Percentiles rank a stretch among this genome's conserved stretches.
phyloP scores from a whole-genome alignment of 2,888 invertebrate genomes.

The Leptinotarsa tumamoca region DNA sequence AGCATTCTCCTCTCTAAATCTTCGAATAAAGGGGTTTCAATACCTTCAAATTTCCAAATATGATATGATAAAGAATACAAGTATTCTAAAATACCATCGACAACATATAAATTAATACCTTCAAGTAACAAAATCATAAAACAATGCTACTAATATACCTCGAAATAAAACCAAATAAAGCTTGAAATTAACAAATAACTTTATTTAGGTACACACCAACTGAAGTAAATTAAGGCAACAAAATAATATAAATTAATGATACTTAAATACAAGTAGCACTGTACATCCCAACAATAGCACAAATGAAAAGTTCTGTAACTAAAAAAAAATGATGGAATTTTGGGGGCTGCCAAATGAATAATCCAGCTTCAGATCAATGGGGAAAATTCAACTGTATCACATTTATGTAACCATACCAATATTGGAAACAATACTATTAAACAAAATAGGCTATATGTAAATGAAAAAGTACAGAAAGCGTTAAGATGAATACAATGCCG shows the following conservation, averaged over 20 bases:
- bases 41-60: background rate
- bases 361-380: slow-evolving; percentile 13
- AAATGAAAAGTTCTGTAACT: slow-evolving; percentile 41
- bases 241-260: slow-evolving; percentile 59
- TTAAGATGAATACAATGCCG: no score
- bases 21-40: background rate
- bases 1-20: background rate
- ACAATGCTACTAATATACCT: background rate
- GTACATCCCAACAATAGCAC: slow-evolving; percentile 53
- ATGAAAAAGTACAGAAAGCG: background rate
- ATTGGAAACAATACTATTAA: background rate
- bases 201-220: slow-evolving; percentile 59
- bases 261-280: slow-evolving; percentile 57
- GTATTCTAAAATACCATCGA: slow-evolving; percentile 1
- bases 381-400: slow-evolving; percentile 12
- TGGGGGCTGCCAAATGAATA: slow-evolving; percentile 25
- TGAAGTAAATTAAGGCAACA: slow-evolving; percentile 58
- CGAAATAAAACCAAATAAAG: slow-evolving; percentile 41
- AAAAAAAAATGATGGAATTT: slow-evolving; percentile 39
- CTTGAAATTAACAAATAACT: slow-evolving; percentile 51
- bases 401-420: background rate
- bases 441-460: slow-evolving; percentile 10
- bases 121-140: slow-evolving; percentile 5
- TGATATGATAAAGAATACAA: background rate
- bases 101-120: background rate